Evolutionary conservation across 2,888 invertebrate genomes (phyloP).

Genomic region (Macrophya annulata): DNA sequence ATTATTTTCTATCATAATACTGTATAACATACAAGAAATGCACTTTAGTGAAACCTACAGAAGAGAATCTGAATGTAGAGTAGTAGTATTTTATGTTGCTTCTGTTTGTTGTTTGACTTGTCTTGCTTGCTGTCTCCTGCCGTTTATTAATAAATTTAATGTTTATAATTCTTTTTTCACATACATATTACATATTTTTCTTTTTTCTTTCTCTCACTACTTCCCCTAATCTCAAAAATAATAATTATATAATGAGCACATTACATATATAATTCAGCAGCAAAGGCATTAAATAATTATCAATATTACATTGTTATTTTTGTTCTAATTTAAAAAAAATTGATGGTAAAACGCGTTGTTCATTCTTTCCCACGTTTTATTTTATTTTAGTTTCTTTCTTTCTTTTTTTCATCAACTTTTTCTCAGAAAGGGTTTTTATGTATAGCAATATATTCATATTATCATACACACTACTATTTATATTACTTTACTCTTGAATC

Average conservation of each 20-base stretch:
- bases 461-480: constrained; percentile 66
- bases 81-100: constrained; percentile 69
- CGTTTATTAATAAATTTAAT: constrained; percentile 57
- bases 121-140: constrained; percentile 65
- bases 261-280: constrained; percentile 35
- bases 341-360: constrained; percentile 1
- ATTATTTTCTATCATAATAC: constrained; percentile 88
- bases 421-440: constrained; percentile 62
- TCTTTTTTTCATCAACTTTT: not conserved
- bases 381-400: constrained; percentile 37
- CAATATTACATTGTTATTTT: constrained; percentile 18
- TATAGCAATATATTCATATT: constrained; percentile 69
- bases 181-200: constrained; percentile 39
- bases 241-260: constrained; percentile 44
- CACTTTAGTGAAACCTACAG: constrained; percentile 94
- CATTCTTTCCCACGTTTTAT: constrained; percentile 41
- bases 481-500: constrained; percentile 67
- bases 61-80: constrained; percentile 84
- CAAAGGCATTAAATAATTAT: constrained; percentile 43
- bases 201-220: constrained; percentile 12
- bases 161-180: constrained; percentile 6
- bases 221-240: constrained; percentile 46
- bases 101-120: constrained; percentile 67
- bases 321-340: not conserved
- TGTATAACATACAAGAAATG: constrained; percentile 96